Base-by-base conservation (phyloP, 2,797 vertebrate species). In the Staurois parvus region DNA sequence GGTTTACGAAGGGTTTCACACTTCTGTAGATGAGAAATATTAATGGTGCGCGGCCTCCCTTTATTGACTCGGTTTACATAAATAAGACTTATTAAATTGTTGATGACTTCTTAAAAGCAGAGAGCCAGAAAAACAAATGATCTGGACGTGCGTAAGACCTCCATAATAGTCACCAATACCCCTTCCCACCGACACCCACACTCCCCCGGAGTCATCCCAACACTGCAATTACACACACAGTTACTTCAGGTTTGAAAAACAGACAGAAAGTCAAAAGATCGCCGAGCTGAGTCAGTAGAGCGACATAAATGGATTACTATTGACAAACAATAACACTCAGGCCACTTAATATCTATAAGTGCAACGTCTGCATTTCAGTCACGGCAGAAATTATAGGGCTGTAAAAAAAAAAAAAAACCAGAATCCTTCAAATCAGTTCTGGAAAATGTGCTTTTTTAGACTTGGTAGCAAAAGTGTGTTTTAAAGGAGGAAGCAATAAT, bases 51-150 rank as follows among this genome's bases (percentile, higher is more conserved):
- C 37, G 37, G 24, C 76, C 59, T 34, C 70, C 59, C 30, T 28
- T 74, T 74, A 85, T 85, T 67, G 42, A 84, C 69, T 77, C n/a
- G 29, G 40, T 79, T 74, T 85, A 74, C 70, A 85, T 85, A 75
- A 80, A 80, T 80, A 80, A 69, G 29, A n/a, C 21, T 52, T 79
- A 74, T 73, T 79, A 48, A 85, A 67, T 30, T n/a, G 26, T 11
- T 37, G 30, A 40, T 2, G 66, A 40, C 32, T 17, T 76, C 52
- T 42, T 64, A 42, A 69, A 32, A 64, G 76, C 48, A 59, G 17
- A 34, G 24, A 37, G 8, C 68, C 30, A 15, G 30, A 28, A 62
- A 37, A 17, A 52, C 24, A 28, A 80, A 75, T n/a, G 66, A 84
- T 34, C 26, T 17, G 69, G 56, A 73, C 83, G 34, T 34, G 24